These are phyloP conservation scores for Phrynocephalus vlangalii DNA, from an alignment of 2,797 vertebrate species.

Conservation along the genomic window DNA sequence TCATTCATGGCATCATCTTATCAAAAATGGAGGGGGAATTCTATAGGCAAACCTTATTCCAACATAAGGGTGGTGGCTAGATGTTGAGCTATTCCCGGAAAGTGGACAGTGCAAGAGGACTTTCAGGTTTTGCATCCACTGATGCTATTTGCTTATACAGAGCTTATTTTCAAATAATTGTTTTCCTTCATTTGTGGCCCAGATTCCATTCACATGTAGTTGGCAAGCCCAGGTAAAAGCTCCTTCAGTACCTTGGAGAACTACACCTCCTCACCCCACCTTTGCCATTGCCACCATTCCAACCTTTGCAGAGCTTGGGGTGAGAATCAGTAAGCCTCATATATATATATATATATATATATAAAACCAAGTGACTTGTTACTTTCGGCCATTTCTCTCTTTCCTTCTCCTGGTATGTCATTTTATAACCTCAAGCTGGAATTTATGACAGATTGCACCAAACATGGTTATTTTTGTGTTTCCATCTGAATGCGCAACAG, in stretches of 20 bases:
- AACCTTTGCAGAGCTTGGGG: background rate
- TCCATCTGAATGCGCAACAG: constrained; percentile 83
- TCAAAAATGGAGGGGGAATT: background rate
- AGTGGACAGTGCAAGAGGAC: background rate
- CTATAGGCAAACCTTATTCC: background rate
- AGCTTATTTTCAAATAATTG: constrained; percentile 15
- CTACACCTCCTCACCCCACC: background rate
- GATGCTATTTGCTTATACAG: background rate
- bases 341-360: no score
- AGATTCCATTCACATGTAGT: accelerated
- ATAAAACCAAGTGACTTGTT: background rate
- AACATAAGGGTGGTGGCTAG: background rate
- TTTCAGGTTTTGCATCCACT: background rate
- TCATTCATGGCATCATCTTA: background rate
- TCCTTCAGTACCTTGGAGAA: background rate
- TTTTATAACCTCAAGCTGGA: constrained; percentile 38
- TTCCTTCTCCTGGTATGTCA: constrained; percentile 38
- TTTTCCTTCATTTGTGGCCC: background rate
- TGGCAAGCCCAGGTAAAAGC: background rate
- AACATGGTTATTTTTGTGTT: constrained; percentile 72
- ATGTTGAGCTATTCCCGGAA: background rate
- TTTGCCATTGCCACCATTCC: background rate
- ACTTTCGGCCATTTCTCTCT: constrained; percentile 47
- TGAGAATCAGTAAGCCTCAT: background rate
- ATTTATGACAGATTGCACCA: constrained; percentile 57